phyloP scores from a whole-genome alignment of 2,888 invertebrate species.

The Lysandra coridon region DNA sequence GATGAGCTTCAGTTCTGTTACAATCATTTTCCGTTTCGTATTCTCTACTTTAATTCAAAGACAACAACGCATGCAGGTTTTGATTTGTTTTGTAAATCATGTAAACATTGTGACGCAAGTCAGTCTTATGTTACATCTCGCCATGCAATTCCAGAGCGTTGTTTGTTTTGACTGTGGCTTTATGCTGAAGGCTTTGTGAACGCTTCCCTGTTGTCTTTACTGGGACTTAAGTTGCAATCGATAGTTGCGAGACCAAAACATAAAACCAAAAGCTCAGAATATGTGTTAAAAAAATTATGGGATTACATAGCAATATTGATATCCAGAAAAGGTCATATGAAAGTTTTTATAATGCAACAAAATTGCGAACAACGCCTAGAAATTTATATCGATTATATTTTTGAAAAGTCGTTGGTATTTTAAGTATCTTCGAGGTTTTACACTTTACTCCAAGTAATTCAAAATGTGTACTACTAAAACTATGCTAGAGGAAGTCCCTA shows the following conservation, averaged over 20 bases:
- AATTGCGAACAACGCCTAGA: too few relatives aligned
- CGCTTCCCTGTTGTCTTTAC: not conserved
- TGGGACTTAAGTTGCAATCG: not conserved
- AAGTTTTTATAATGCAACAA: too few relatives aligned
- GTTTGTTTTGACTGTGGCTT: constrained; percentile 16
- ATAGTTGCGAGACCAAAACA: too few relatives aligned
- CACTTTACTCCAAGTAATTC: not conserved
- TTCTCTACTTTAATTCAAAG: not conserved
- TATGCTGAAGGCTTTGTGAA: not conserved
- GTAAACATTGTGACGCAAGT: not conserved
- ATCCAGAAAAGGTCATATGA: too few relatives aligned
- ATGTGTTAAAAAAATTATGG: too few relatives aligned
- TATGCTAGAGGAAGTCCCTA: not conserved
- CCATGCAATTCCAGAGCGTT: not conserved
- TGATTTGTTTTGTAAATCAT: not conserved
- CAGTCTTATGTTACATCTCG: not conserved
- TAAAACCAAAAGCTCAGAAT: too few relatives aligned
- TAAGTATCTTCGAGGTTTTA: too few relatives aligned
- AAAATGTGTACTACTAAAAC: not conserved
- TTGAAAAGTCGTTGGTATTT: too few relatives aligned
- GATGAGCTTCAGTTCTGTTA: not conserved
- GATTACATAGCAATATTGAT: too few relatives aligned
- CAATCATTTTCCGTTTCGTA: not conserved
- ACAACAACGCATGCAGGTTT: not conserved
- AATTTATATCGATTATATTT: too few relatives aligned